Conservation (phyloP, 2,888 invertebrate genomes). For the Chromoteleia sp. region DNA sequence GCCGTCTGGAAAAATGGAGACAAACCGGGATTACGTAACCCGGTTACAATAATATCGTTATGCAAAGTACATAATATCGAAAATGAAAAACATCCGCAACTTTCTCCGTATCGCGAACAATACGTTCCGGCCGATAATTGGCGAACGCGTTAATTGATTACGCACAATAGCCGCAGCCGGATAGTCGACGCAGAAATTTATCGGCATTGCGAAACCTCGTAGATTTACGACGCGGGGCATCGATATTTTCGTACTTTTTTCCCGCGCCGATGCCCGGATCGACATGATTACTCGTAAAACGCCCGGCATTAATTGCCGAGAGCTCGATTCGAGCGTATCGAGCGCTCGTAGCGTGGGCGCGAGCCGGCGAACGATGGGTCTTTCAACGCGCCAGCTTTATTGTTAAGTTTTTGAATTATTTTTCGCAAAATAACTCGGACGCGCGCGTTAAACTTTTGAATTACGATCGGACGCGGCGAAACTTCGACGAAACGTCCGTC, state of each 20-base stretch:
- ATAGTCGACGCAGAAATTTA: constrained; percentile 32
- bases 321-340: constrained; percentile 47
- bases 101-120: constrained; percentile 42
- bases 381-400: too few relatives aligned
- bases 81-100: constrained; percentile 27
- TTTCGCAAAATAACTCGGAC: too few relatives aligned
- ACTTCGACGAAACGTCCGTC: too few relatives aligned
- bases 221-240: not conserved
- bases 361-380: constrained; percentile 28
- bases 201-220: constrained; percentile 42
- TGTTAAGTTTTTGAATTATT: too few relatives aligned
- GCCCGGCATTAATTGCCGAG: constrained; percentile 44
- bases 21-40: constrained; percentile 12
- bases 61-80: constrained; percentile 21
- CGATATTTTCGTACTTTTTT: constrained; percentile 29
- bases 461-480: too few relatives aligned
- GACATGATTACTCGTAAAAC: constrained; percentile 28
- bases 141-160: constrained; percentile 44
- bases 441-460: too few relatives aligned
- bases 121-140: constrained; percentile 34
- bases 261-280: constrained; percentile 6
- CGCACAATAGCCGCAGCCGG: constrained; percentile 1
- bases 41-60: constrained; percentile 26
- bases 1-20: constrained; percentile 31
- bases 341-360: constrained; percentile 62